Conservation (phyloP, 1,140 invertebrate genomes). For the Aplysia californica region DNA sequence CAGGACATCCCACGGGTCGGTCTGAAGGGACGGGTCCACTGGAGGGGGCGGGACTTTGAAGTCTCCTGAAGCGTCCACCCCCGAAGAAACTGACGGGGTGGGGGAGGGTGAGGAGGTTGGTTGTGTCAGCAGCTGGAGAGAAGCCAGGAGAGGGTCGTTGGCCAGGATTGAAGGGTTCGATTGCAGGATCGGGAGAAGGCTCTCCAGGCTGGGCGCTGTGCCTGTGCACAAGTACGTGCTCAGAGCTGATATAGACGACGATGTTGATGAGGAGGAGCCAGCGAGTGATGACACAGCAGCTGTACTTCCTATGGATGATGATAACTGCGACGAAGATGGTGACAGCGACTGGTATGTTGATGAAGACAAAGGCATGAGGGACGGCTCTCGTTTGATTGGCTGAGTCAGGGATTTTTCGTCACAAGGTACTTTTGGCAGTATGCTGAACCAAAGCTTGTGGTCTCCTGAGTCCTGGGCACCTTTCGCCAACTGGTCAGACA, state of each 20-base stretch:
- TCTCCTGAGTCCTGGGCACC: constrained; percentile 39
- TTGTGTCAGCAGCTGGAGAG: background rate
- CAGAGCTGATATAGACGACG: background rate
- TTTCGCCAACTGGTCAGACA: constrained; percentile 42
- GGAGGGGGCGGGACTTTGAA: constrained; percentile 57
- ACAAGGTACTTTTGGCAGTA: constrained; percentile 75
- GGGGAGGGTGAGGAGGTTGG: background rate
- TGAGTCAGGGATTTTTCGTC: constrained; percentile 69
- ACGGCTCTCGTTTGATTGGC: constrained; percentile 10
- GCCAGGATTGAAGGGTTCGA: background rate
- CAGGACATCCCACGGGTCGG: constrained; percentile 42
- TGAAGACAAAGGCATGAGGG: too few species aligned
- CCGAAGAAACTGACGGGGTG: constrained; percentile 26
- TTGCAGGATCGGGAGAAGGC: background rate
- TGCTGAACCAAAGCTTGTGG: constrained; percentile 74
- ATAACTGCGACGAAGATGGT: background rate
- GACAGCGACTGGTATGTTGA: too few species aligned
- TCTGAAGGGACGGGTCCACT: constrained; percentile 33
- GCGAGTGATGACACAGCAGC: background rate
- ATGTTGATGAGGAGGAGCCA: background rate
- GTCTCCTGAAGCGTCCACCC: constrained; percentile 33
- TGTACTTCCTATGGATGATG: background rate
- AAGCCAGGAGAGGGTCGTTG: background rate
- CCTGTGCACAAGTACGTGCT: background rate
- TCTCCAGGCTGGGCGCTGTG: background rate